A percentile compares a stretch with the other conserved stretches of the same genome.
Conservation (phyloP, 1,140 invertebrate genomes). For the Rhopalosiphum padi region DNA sequence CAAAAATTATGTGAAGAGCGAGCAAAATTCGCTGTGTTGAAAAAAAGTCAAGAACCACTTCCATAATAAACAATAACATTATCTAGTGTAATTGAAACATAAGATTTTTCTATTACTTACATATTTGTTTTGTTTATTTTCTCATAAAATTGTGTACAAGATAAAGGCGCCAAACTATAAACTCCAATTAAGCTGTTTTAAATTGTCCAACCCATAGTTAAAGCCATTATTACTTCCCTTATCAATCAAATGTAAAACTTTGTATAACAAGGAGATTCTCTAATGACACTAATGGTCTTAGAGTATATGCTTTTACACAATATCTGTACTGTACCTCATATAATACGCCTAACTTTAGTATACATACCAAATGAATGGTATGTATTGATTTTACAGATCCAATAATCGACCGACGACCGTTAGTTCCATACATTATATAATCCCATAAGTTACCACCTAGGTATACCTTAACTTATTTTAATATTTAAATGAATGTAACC, state of each 20-base stretch:
- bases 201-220: background rate
- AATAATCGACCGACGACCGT: background rate
- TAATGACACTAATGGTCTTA: slow-evolving; percentile 49
- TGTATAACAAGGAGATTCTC: slow-evolving; percentile 35
- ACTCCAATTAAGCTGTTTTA: slow-evolving; percentile 30
- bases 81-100: no score
- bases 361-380: background rate
- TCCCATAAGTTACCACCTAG: background rate
- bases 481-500: background rate
- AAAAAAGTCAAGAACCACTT: no score
- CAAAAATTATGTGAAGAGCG: no score
- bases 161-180: background rate
- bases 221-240: slow-evolving; percentile 47
- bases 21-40: no score
- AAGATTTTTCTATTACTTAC: background rate
- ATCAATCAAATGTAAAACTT: slow-evolving; percentile 52
- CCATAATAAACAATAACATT: no score
- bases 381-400: background rate
- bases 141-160: background rate
- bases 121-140: background rate
- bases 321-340: background rate
- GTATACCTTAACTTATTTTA: background rate
- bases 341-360: background rate
- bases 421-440: background rate
- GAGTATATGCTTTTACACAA: background rate